These are phyloP conservation scores for Agonopterix arenella DNA, from an alignment of 2,888 invertebrate species.

Conservation along the genomic window DNA sequence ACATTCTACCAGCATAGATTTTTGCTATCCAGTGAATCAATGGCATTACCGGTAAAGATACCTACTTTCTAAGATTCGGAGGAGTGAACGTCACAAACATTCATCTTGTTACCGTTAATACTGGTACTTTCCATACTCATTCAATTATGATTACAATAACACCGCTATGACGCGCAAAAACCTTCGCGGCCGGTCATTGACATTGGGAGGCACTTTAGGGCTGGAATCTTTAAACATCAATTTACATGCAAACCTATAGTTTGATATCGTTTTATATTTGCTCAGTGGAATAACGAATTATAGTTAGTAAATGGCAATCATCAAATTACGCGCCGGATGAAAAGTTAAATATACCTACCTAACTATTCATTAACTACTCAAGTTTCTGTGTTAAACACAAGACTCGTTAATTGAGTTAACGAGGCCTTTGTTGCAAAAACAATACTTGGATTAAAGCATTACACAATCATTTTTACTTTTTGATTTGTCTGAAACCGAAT, in stretches of 20 bases:
- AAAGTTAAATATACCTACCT: too few relatives aligned
- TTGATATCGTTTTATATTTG: too few relatives aligned
- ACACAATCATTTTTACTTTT: background rate
- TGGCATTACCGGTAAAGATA: too few relatives aligned
- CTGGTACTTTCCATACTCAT: slow-evolving; percentile 62
- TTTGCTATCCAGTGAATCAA: too few relatives aligned
- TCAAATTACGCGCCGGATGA: background rate
- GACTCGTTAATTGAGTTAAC: too few relatives aligned
- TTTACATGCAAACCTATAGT: too few relatives aligned
- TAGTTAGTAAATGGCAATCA: slow-evolving; percentile 10
- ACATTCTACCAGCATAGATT: too few relatives aligned
- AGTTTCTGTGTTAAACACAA: background rate
- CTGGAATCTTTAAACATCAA: slow-evolving; percentile 23
- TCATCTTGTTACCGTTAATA: slow-evolving; percentile 39
- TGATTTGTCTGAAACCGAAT: too few relatives aligned
- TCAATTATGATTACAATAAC: slow-evolving; percentile 68
- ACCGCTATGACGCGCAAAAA: slow-evolving; percentile 65
- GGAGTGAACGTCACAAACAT: slow-evolving; percentile 20
- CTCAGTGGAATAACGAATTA: slow-evolving; percentile 24
- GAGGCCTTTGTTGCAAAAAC: background rate
- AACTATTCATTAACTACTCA: too few relatives aligned
- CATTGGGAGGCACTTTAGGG: slow-evolving; percentile 71
- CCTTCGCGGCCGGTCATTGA: slow-evolving; percentile 68
- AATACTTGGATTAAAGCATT: background rate
- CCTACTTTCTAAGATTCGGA: background rate